phyloP scores from a whole-genome alignment of 37 sponge, comb jelly and placozoan genomes.

The Halisarca cf. caerulea region DNA sequence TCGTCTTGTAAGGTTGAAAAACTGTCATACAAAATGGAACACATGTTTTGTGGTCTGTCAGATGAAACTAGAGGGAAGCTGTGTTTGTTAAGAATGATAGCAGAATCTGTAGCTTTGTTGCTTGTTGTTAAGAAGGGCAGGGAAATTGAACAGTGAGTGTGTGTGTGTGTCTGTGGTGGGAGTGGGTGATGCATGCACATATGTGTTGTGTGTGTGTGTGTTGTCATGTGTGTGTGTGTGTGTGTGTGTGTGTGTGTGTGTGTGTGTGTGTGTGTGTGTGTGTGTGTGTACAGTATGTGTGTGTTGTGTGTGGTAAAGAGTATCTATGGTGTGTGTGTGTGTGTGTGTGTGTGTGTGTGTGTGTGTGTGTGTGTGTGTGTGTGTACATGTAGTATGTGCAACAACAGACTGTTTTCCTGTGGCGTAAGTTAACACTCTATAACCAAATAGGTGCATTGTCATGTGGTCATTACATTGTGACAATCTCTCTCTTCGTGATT shows the following conservation, averaged over 20 bases:
- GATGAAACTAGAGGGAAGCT: neutral
- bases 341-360: too few species aligned
- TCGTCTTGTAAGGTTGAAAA: neutral
- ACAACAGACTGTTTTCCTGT: too few species aligned
- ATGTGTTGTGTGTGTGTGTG: neutral
- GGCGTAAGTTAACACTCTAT: too few species aligned
- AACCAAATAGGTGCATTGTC: too few species aligned
- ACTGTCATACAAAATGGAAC: neutral
- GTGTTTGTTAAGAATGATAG: neutral
- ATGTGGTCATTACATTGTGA: too few species aligned
- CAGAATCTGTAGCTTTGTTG: constrained; percentile 18
- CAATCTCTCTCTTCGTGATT: neutral
- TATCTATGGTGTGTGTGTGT: too few species aligned
- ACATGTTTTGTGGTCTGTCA: neutral
- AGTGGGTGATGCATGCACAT: neutral
- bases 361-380: neutral
- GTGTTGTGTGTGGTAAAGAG: too few species aligned
- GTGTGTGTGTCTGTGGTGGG: neutral
- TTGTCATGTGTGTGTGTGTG: neutral
- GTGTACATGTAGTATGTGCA: neutral
- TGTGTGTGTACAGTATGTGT: too few species aligned
- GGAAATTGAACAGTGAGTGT: too few species aligned
- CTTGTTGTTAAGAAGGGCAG: neutral
- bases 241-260: constrained; percentile 13
- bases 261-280: neutral